phyloP scores from a whole-genome alignment of 35 echinoderm and acorn worm species.

The Apostichopus parvimensis region DNA sequence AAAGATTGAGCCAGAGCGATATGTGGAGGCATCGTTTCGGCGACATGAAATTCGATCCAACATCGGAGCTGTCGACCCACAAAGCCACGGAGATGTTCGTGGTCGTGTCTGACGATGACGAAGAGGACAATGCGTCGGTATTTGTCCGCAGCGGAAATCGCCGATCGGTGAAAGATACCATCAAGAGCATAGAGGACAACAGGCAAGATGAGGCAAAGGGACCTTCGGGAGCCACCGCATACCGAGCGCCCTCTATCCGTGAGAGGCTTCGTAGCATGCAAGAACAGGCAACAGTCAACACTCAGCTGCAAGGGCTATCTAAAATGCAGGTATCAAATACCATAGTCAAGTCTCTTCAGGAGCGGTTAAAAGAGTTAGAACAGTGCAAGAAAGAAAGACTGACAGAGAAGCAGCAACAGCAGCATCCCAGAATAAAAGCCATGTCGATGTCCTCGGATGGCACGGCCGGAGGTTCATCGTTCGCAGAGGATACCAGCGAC shows the following conservation, averaged over 20 bases:
- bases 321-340: slow-evolving; percentile 26
- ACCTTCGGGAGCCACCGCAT: slow-evolving; percentile 59
- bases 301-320: slow-evolving; percentile 43
- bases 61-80: neutral
- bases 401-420: slow-evolving; percentile 18
- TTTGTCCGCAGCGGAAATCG: slow-evolving; percentile 27
- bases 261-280: slow-evolving; percentile 73
- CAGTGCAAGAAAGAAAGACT: slow-evolving; percentile 67
- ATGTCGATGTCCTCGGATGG: slow-evolving; percentile 37
- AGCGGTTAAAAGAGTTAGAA: slow-evolving; percentile 74
- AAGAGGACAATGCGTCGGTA: slow-evolving; percentile 13
- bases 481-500: slow-evolving; percentile 32
- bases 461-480: slow-evolving; percentile 46
- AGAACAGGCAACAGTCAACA: slow-evolving; percentile 42
- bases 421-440: slow-evolving; percentile 53
- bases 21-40: slow-evolving; percentile 19
- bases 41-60: neutral
- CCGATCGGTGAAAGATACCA: slow-evolving; percentile 65
- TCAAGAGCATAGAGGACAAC: slow-evolving; percentile 61
- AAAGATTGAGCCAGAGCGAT: slow-evolving; percentile 16
- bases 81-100: neutral
- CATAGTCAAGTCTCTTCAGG: slow-evolving; percentile 67
- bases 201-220: slow-evolving; percentile 6
- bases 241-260: slow-evolving; percentile 54
- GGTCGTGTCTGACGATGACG: neutral